Evolutionary conservation across 2,113 vertebrate genomes (phyloP).

Genomic region (Clarias batrachus): DNA sequence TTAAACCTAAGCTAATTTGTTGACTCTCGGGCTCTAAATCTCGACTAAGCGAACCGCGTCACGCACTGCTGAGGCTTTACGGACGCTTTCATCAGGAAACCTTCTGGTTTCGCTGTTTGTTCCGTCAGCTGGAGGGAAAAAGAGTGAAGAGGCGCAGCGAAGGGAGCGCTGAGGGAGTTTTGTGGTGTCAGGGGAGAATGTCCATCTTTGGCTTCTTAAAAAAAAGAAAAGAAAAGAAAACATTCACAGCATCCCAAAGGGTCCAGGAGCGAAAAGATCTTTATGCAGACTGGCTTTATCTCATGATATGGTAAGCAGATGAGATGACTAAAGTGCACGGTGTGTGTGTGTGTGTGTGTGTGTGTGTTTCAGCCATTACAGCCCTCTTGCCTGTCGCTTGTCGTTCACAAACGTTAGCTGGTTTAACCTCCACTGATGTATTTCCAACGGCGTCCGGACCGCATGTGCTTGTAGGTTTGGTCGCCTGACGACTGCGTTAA

Average conservation of each 20-base stretch:
- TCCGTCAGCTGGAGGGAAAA: constrained; percentile 35
- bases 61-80: constrained; percentile 45
- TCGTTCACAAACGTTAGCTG: constrained; percentile 33
- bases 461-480: constrained; percentile 47
- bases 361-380: neutral
- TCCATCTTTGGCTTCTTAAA: constrained; percentile 14
- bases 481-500: constrained; percentile 56
- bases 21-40: constrained; percentile 47
- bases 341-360: neutral
- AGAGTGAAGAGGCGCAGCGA: constrained; percentile 32
- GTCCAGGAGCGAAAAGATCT: constrained; percentile 28
- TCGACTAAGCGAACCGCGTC: constrained; percentile 45
- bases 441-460: constrained; percentile 57
- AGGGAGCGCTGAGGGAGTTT: neutral
- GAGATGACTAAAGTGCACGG: neutral
- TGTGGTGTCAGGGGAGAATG: constrained; percentile 21
- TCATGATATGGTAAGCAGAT: neutral
- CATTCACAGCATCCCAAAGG: constrained; percentile 47
- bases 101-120: constrained; percentile 11
- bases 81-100: constrained; percentile 33
- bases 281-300: neutral
- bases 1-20: constrained; percentile 9
- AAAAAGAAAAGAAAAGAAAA: constrained; percentile 1
- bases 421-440: constrained; percentile 57
- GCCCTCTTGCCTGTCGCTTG: neutral